A percentile compares a stretch with the other conserved stretches of the same genome.
These are phyloP conservation scores for Amphiprion ocellaris DNA, from an alignment of 2,113 vertebrate genomes.

Conservation along the genomic window DNA sequence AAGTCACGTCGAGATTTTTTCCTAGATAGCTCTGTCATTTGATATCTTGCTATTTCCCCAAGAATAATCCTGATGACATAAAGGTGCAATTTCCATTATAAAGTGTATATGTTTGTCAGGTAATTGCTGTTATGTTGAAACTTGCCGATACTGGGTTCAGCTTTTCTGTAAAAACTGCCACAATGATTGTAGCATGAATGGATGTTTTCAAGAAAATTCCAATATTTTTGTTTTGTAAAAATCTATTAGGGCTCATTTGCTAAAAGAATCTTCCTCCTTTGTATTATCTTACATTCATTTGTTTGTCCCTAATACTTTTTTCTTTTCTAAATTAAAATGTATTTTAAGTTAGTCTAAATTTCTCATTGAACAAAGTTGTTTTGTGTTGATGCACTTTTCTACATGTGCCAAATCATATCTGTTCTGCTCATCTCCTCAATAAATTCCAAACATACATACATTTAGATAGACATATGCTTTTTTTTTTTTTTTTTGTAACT, in stretches of 20 bases:
- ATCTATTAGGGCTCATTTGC: not conserved
- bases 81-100: slow-evolving; percentile 48
- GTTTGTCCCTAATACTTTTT: not conserved
- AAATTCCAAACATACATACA: slow-evolving; percentile 37
- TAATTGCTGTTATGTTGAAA: slow-evolving; percentile 12
- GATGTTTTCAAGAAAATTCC: slow-evolving; percentile 9
- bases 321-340: not conserved
- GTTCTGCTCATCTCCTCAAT: slow-evolving; percentile 49
- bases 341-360: slow-evolving; percentile 19
- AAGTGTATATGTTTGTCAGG: not conserved
- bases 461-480: not conserved
- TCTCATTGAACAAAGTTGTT: slow-evolving; percentile 17
- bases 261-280: slow-evolving; percentile 7
- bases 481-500: not conserved
- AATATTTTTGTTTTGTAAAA: not conserved
- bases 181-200: slow-evolving; percentile 19
- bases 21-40: not conserved
- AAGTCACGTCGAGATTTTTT: not conserved
- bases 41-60: not conserved
- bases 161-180: slow-evolving; percentile 13
- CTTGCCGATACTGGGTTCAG: not conserved
- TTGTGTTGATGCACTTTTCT: slow-evolving; percentile 64
- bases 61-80: slow-evolving; percentile 5
- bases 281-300: not conserved
- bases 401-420: slow-evolving; percentile 71